phyloP scores from a whole-genome alignment of 2,888 invertebrate genomes.

The Pachydiplax longipennis region DNA sequence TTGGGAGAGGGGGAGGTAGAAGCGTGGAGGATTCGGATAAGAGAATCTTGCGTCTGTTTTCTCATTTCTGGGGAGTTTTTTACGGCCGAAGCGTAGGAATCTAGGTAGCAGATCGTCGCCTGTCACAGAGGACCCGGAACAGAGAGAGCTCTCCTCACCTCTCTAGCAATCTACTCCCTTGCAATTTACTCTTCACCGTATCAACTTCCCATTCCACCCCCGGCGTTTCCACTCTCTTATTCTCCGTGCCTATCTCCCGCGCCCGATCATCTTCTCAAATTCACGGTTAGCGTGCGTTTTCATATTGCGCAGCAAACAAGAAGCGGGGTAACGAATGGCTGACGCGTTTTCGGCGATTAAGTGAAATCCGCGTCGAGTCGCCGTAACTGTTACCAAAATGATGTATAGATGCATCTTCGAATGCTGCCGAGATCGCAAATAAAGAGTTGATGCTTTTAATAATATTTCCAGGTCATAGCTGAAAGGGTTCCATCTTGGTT shows the following conservation, averaged over 20 bases:
- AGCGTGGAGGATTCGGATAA: constrained; percentile 14
- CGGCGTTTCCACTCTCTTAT: neutral
- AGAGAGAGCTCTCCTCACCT: neutral
- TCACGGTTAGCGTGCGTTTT: neutral
- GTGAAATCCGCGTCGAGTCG: too few relatives aligned
- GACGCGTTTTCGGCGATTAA: neutral
- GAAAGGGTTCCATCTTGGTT: too few relatives aligned
- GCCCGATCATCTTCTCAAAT: neutral
- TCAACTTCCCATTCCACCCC: neutral
- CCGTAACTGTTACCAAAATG: too few relatives aligned
- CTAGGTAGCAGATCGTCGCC: constrained; percentile 2
- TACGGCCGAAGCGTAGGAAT: constrained; percentile 12
- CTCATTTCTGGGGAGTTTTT: constrained; percentile 17
- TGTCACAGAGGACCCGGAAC: neutral
- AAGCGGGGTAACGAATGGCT: neutral
- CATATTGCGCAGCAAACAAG: neutral
- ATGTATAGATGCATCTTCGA: too few relatives aligned
- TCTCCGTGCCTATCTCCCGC: neutral
- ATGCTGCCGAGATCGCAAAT: too few relatives aligned
- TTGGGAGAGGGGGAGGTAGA: neutral
- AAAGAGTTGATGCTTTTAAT: too few relatives aligned
- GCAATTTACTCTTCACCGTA: too few relatives aligned
- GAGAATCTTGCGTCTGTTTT: constrained; percentile 27
- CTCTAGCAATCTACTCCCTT: neutral
- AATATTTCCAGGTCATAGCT: too few relatives aligned